Base-by-base conservation (phyloP, 92 coral and sea anemone species). In the Phenganax marumi region DNA sequence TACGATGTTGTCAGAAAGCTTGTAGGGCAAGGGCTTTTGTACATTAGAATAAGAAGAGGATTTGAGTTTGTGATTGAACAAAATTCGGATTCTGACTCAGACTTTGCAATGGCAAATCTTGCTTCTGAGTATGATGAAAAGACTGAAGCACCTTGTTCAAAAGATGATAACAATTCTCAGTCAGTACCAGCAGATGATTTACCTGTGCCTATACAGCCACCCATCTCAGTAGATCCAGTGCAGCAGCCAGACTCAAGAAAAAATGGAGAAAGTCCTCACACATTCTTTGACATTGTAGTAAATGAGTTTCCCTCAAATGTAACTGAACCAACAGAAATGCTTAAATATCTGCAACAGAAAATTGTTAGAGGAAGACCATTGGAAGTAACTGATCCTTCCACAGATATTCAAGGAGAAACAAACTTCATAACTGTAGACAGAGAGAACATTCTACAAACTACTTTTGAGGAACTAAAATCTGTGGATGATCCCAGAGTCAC, bases 311-410 rank as follows among this genome's bases (percentile, higher is more conserved):
- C 88, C 60, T 43, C 70, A 52, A 68, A 24, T 75, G 79, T 80
- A 49, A 81, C 54, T 26, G 91, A 88, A 69, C 91, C 91, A 56
- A 81, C 91, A 22, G 90, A 88, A 81, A 88, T 88, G 79, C 88
- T 88, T 12, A 64, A 87, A 85, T 89, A 81, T 81, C 89, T 76
- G 62, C 87, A 85, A 70, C 82, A 82, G 85, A 89, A 89, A 62
- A 85, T 85, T 33, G 87, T 81, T 54, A 43, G 70, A 62, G 91
- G 89, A 52, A 78, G 91, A 52, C 84, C 89, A 65, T 64, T 86
- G 63, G 89, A 88, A 51, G 76, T 89, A 71, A 89, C 77, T 68
- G 83, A 85, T 63, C 75, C 86, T 39, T 72, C 85, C 9, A 17
- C 17, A 72, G 61, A 58, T 52, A 76, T 86, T 50, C 71, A 75